Evolutionary conservation across 1,140 invertebrate species (phyloP).

Genomic region (Magallana angulata): DNA sequence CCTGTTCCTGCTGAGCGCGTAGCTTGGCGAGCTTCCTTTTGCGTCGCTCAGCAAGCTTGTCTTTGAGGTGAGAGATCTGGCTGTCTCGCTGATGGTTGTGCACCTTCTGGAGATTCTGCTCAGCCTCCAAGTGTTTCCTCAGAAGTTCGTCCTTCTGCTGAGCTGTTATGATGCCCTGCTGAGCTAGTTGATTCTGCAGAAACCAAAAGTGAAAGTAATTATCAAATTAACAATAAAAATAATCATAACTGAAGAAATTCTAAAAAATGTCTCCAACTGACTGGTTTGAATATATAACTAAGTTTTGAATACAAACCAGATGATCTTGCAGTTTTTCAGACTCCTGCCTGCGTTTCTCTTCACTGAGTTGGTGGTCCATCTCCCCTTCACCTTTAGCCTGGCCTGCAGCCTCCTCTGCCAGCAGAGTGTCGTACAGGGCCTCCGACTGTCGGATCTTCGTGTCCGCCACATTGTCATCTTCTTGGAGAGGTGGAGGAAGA

Average conservation of each 20-base stretch:
- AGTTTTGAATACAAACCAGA: conserved; percentile 59
- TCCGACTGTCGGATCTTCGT: conserved; percentile 69
- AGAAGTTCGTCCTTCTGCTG: conserved; percentile 66
- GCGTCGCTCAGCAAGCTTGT: conserved; percentile 65
- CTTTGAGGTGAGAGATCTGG: conserved; percentile 65
- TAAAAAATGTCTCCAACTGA: too few relatives aligned
- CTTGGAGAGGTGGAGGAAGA: conserved; percentile 64
- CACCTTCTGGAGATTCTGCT: conserved; percentile 59
- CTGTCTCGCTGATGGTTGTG: conserved; percentile 61
- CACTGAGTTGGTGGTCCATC: conserved; percentile 61
- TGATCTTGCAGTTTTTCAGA: conserved; percentile 68
- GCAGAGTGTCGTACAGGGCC: conserved; percentile 64
- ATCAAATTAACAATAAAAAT: too few relatives aligned
- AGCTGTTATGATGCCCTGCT: conserved; percentile 66
- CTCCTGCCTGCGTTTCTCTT: conserved; percentile 66
- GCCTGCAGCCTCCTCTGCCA: conserved; percentile 69
- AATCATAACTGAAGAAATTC: too few relatives aligned
- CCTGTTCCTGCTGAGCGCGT: conserved; percentile 70
- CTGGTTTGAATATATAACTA: too few relatives aligned
- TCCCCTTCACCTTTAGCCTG: conserved; percentile 66
- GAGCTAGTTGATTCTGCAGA: conserved; percentile 66
- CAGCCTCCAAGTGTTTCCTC: conserved; percentile 65
- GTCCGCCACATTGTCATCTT: conserved; percentile 63
- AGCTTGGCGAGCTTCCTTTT: conserved; percentile 65
- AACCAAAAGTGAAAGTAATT: background rate